These are phyloP conservation scores for Dyspetes luteomarginatus DNA, from an alignment of 2,888 invertebrate species.

Conservation along the genomic window DNA sequence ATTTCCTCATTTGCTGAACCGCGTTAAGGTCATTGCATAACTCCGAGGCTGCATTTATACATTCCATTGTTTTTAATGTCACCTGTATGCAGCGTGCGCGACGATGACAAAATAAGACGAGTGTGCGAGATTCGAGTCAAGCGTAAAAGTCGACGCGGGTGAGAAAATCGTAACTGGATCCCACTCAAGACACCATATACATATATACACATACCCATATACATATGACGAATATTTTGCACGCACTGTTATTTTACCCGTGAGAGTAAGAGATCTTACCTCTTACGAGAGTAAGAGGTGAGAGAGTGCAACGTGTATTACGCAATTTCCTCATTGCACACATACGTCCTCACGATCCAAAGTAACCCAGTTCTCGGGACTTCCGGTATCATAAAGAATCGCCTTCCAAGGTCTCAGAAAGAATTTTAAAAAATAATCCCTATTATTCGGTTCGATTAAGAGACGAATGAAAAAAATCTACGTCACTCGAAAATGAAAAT, in stretches of 20 bases:
- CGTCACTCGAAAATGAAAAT: too few species aligned
- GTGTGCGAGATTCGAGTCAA: slow-evolving; percentile 47
- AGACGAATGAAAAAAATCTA: not conserved
- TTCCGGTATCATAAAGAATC: slow-evolving; percentile 39
- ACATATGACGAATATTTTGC: not conserved
- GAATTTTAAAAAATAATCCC: not conserved
- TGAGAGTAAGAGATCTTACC: slow-evolving; percentile 9
- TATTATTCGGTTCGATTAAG: not conserved
- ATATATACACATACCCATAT: not conserved
- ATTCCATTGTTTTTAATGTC: slow-evolving; percentile 49
- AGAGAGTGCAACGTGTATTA: slow-evolving; percentile 47
- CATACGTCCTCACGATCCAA: slow-evolving; percentile 2
- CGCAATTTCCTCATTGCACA: slow-evolving; percentile 56
- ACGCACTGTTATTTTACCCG: slow-evolving; percentile 9
- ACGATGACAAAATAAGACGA: not conserved
- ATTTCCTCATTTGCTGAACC: too few species aligned
- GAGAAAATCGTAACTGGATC: slow-evolving; percentile 63
- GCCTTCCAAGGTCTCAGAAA: slow-evolving; percentile 41
- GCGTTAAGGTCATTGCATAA: slow-evolving; percentile 27
- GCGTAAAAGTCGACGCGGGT: slow-evolving; percentile 63
- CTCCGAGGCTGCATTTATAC: not conserved
- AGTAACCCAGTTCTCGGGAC: slow-evolving; percentile 50
- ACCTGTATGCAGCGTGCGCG: not conserved
- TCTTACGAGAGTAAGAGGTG: slow-evolving; percentile 47
- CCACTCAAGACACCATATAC: slow-evolving; percentile 36